phyloP scores from a whole-genome alignment of 2,113 vertebrate species.

The Pelecanus crispus region DNA sequence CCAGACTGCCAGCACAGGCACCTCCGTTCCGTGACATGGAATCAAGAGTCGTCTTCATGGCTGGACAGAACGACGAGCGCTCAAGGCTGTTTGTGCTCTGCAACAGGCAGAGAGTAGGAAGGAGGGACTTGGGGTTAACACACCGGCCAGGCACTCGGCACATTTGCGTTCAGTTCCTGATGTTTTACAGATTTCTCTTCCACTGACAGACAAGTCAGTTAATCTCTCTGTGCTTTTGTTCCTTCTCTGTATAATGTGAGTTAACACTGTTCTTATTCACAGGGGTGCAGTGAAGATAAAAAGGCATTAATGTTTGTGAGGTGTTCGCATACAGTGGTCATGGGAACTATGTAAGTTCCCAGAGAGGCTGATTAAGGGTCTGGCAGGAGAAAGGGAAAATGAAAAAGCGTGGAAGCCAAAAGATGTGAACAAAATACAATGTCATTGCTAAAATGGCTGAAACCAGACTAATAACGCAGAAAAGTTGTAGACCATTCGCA shows the following conservation, averaged over 20 bases:
- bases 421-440: neutral
- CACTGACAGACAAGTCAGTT: neutral
- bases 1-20: neutral
- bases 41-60: neutral
- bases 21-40: neutral
- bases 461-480: neutral
- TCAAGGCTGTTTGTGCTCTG: neutral
- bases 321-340: neutral
- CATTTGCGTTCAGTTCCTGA: neutral
- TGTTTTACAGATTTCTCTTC: neutral
- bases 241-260: neutral
- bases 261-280: neutral
- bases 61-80: fast-evolving
- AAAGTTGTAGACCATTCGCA: constrained; percentile 8
- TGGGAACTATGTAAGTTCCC: neutral
- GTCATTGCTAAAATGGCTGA: constrained; percentile 5
- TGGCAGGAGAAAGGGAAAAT: neutral
- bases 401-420: neutral
- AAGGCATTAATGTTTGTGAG: neutral
- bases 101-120: neutral
- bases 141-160: fast-evolving
- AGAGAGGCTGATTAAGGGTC: neutral
- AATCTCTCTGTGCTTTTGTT: neutral
- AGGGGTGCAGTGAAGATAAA: neutral
- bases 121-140: neutral